Conservation (phyloP, 2,888 invertebrate genomes). For the Lepeophtheirus nordmannii region DNA sequence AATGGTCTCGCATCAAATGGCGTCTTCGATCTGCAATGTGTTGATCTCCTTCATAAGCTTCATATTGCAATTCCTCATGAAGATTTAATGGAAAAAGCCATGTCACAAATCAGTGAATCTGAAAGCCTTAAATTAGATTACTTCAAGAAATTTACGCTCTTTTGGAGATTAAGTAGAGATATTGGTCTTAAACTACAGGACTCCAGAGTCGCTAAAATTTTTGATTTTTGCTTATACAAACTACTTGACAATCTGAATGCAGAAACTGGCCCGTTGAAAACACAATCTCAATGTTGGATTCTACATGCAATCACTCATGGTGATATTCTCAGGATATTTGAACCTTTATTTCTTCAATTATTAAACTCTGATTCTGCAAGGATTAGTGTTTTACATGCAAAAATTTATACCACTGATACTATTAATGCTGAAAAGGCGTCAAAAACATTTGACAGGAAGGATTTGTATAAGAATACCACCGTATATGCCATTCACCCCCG, state of each 20-base stretch:
- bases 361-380: constrained; percentile 61
- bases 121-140: not conserved
- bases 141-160: constrained; percentile 19
- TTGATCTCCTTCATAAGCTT: constrained; percentile 56
- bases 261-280: constrained; percentile 43
- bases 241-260: constrained; percentile 52
- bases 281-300: constrained; percentile 58
- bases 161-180: constrained; percentile 64
- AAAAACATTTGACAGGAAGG: not conserved
- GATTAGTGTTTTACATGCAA: constrained; percentile 55
- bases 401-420: constrained; percentile 31
- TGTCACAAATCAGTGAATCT: constrained; percentile 34
- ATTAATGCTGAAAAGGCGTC: not conserved
- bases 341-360: constrained; percentile 56
- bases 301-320: constrained; percentile 51
- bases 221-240: constrained; percentile 50
- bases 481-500: not conserved
- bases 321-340: constrained; percentile 59
- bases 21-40: constrained; percentile 45
- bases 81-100: constrained; percentile 53
- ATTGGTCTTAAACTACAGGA: not conserved
- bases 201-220: constrained; percentile 37
- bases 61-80: constrained; percentile 49
- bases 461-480: not conserved
- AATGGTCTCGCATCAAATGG: constrained; percentile 46